Base-by-base conservation (phyloP, 1,140 invertebrate genomes). In the Triops cancriformis region DNA sequence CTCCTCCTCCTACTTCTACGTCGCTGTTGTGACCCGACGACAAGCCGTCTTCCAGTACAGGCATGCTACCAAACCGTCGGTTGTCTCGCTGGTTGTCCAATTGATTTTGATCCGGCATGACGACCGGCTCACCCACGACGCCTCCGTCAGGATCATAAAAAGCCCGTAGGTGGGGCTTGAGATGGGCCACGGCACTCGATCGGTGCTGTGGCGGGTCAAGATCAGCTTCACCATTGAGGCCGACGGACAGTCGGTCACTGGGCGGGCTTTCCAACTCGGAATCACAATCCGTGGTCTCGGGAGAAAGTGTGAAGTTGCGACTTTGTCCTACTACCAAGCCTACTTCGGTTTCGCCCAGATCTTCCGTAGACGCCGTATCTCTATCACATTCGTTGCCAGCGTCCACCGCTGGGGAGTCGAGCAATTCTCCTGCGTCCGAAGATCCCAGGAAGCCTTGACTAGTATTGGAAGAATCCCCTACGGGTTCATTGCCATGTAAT, bases 211-310 rank as follows among this genome's bases (percentile, higher is more conserved):
- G 18, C 14, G 51, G 51, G 51, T 64, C 51, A 64, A 14, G 51
- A 6, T 23, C 51, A 90, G 89, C 78, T 92, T 86, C 26, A 91
- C 92, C 74, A 91, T 88, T 81, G 92, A 90, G 31, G 43, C 7
- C 51, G 27, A 75, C 81, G 9, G 81, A 82, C 73, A 81, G 78
- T 72, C 82, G 81, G 14, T 81, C 80, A 75, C 43, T 64, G 42
- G 41, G 41, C 41, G 43, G 26, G 82, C 93, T 94, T 81, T 95
- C 93, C 74, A 95, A 86, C 82, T 95, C 94, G 41, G 75, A 76
- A 41, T 78, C 95, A 84, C 94, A 96, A 82, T 97, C 95, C n/a
- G 95, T 98, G 73, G 94, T 95, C 86, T 97, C 95, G 1, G 95
- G 94, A 28, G 94, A 97, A 7, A 97, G 87, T 0, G 94, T 95